Evolutionary conservation across 2,113 vertebrate genomes (phyloP).

Genomic region (Helogale parvula): DNA sequence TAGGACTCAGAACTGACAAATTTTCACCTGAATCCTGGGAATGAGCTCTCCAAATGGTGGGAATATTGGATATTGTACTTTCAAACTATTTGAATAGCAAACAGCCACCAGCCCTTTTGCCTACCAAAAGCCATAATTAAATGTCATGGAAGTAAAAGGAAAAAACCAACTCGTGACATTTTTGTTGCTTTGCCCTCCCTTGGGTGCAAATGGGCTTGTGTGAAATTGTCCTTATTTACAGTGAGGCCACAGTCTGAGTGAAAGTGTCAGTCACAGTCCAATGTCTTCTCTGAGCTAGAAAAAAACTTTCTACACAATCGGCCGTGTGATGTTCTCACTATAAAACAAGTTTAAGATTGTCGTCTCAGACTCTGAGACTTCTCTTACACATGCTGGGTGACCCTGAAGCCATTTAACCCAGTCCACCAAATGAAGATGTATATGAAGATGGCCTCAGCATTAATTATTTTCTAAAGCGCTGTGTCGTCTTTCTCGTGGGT

Average conservation of each 20-base stretch:
- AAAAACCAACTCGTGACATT: background rate
- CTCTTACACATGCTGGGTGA: background rate
- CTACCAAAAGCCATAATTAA: constrained; percentile 6
- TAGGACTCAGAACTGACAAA: background rate
- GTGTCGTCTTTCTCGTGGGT: background rate
- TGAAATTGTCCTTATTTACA: background rate
- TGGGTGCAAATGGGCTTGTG: background rate
- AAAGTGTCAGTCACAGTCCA: constrained; percentile 19
- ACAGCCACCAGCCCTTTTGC: background rate
- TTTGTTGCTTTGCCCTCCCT: background rate
- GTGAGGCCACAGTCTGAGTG: background rate
- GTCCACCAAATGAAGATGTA: background rate
- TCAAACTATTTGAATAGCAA: background rate
- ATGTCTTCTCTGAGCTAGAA: constrained; percentile 11
- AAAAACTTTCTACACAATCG: background rate
- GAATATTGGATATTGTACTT: background rate
- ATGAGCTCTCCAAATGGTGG: background rate
- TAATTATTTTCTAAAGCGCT: constrained; percentile 41
- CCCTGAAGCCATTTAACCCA: constrained; percentile 1
- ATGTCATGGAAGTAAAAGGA: background rate
- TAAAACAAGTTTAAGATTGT: background rate
- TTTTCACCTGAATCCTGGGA: background rate
- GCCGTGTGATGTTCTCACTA: background rate
- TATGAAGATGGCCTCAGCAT: background rate
- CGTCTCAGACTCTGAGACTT: constrained; percentile 23